Base-by-base conservation (phyloP, 2,797 vertebrate species). In the Sebastiscus albofasciatus region DNA sequence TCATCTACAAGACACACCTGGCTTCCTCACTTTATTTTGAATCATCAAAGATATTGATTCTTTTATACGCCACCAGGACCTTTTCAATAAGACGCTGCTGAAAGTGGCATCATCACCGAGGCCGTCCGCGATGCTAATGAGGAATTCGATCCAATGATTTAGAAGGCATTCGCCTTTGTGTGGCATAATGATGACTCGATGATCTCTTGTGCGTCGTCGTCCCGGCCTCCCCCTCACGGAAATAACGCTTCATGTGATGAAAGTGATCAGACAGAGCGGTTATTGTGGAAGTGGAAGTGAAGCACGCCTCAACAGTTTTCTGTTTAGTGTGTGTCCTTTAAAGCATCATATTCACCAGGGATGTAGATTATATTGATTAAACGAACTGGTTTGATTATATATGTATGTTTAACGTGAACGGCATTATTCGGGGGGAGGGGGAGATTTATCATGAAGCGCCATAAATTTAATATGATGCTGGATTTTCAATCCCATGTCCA, bases 121-220 rank as follows among this genome's bases (percentile, higher is more conserved):
- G 34, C 7, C 2, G 0, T 80, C 55, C 36, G 11, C 31, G 61
- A 72, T 11, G 59, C 81, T 75, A 59, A 76, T 0, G 0, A 78
- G 27, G 58, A 74, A 77, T 54, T 69, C 1, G 12, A 72, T 70
- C n/a, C n/a, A 33, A 24, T 60, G 67, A 70, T 78, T 85, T 75
- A 72, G 70, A 78, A 56, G 58, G 8, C 27, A 10, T 59, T 75
- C 1, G 14, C 64, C 71, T 77, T 49, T 33, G 42, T 62, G 74
- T 80, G 91, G 71, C 76, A 67, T 68, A 73, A 79, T 58, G 42
- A 64, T 49, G 64, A 73, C 69, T 68, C 1, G 1, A 66, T 77
- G 85, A 86, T 80, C 59, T 55, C 64, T 81, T 71, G 72, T 81
- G 83, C 79, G 66, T 85, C 9, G 66, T 90, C 87, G 79, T 82